Evolutionary conservation across 2,797 vertebrate species (phyloP).

Genomic region (Poeciliopsis infans): DNA sequence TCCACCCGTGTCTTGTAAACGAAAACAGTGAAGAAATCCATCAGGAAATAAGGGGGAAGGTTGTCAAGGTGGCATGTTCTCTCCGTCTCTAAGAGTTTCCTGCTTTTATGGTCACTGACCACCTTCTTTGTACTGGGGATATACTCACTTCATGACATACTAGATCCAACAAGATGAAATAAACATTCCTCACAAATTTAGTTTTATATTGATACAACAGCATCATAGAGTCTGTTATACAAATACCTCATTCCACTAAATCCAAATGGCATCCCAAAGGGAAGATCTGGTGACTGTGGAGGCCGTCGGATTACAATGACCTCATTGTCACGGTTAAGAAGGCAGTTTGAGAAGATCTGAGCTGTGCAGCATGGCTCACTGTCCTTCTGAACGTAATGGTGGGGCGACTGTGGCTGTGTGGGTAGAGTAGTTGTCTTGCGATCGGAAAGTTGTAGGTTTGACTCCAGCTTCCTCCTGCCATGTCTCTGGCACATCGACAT

Average conservation of each 20-base stretch:
- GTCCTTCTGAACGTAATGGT: constrained; percentile 51
- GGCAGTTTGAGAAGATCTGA: neutral
- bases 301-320: neutral
- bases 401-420: constrained; percentile 30
- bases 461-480: no score
- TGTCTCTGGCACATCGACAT: no score
- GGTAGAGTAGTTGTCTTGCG: no score
- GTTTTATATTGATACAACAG: neutral
- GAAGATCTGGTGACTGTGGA: neutral
- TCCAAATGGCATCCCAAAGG: neutral
- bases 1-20: constrained; percentile 88
- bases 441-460: no score
- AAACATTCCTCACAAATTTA: neutral
- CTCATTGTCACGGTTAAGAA: constrained; percentile 6
- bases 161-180: neutral
- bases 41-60: constrained; percentile 89
- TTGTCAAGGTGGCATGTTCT: constrained; percentile 87
- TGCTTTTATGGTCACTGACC: constrained; percentile 31
- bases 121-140: neutral
- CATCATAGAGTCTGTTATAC: neutral
- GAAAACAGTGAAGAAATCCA: constrained; percentile 89
- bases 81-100: constrained; percentile 80
- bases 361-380: neutral
- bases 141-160: neutral
- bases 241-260: neutral